A percentile compares a stretch with the other conserved stretches of the same genome.
Evolutionary conservation across 2,113 vertebrate species (phyloP).

Genomic region (human): GRCh38 chr9:115513001-115513500

Average conservation of each 20-base stretch:
- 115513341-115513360: constrained; percentile 71
- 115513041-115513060: constrained; percentile 37
- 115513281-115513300: constrained; percentile 73
- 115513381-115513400: not conserved
- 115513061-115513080: constrained; percentile 27
- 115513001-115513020: not conserved
- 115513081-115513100: constrained; percentile 12
- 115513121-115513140: constrained; percentile 25
- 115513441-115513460: not conserved
- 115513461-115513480: not conserved
- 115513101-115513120: not conserved
- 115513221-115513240: constrained; percentile 82
- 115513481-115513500: not conserved
- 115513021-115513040: constrained; percentile 8
- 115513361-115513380: not conserved
- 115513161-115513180: constrained; percentile 50
- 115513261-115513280: constrained; percentile 85
- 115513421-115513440: not conserved
- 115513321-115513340: constrained; percentile 76
- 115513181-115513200: constrained; percentile 81
- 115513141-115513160: constrained; percentile 30
- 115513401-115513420: not conserved
- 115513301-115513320: constrained; percentile 73
- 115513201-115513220: constrained; percentile 80
- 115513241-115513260: constrained; percentile 81